Base-by-base conservation (phyloP, 2,888 invertebrate genomes). In the Meloe dianella region DNA sequence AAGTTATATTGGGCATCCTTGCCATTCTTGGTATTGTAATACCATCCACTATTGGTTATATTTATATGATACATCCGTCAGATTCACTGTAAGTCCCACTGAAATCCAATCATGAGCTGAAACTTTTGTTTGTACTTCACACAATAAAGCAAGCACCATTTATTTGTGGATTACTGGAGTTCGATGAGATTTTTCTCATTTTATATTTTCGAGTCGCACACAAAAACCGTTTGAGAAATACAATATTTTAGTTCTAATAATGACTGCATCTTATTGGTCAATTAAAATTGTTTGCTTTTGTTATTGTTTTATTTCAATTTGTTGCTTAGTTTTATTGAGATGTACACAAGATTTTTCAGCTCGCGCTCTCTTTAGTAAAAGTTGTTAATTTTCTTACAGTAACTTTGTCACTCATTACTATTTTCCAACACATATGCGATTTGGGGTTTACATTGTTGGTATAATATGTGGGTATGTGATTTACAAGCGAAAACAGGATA, bases 391-490 rank as follows among this genome's bases (percentile, higher is more conserved):
- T 29, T 24, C 22, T 38, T 63, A n/a, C 17, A 56, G 32, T 2
- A 12, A 54, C 32, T 64, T n/a, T n/a, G 17, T 38, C 0, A 7
- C 14, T 2, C 8, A 35, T 10, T 68, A 66, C 20, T 68, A 68
- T 54, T 29, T 22, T 3, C 58, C 60, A 32, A 63, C 68, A 2
- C 65, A 63, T 12, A 24, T 56, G 10, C n/a, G 64, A 56, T 66
- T 68, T 56, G 65, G 63, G 0, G 60, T 63, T 12, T 68, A 68
- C 22, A 30, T 65, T 17, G 57, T 68, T 10, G 68, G 68, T 51
- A 63, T 68, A 22, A 54, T 68, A 7, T 32, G 30, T 1, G 68
- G 68, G 5, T 68, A 65, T 32, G 38, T 65, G 4, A 12, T 65
- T 12, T 60, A 63, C 14, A 57, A 63, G 2, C 9, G 20, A 8